Evolutionary conservation across 2,888 invertebrate species (phyloP), one percentile per base, ranked within the genome.

Genomic region (Sinotaia quadrata): DNA sequence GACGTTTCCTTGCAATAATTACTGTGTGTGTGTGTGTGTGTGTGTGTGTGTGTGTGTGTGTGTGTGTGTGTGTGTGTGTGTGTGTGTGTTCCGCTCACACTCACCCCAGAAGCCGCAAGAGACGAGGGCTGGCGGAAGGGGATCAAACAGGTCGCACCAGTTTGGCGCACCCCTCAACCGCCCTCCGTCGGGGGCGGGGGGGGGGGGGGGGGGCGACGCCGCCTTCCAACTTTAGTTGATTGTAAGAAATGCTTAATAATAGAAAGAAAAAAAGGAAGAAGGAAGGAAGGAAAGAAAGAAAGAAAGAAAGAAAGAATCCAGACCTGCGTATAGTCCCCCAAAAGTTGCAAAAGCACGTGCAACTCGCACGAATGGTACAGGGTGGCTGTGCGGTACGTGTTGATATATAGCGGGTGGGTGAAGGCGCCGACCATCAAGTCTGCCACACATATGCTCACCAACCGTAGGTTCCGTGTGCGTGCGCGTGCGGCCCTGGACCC

Each of bases 281-380:
- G 41, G 51, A 65, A 36, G 41, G 31, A 65, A 36, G 41, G 51
- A 65, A 36, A 65, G 51, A 65, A 36, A 54, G 33, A 65, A 44
- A 37, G 56, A 56, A 29, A 49, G 51, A 62, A 51, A 62, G 51
- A 62, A 51, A 49, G 49, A 47, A 10, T 27, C 31, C 31, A 0
- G 7, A 61, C 61, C 61, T 65, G 65, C 15, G 65, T 52, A 27
- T 65, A 65, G 44, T 65, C 65, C 1, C 65, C 65, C 21, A 65
- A 36, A 4, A 65, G 65, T 44, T 65, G 65, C 56, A 65, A 33
- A n/a, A 56, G 31, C 52, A 65, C 52, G 65, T 65, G 65, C 65
- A 65, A 36, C 56, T 65, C 65, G 56, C 65, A 65, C 33, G 65
- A 65, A 44, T 65, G 56, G 65, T 52, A 65, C 52, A 65, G 37